Percentiles rank a stretch among this genome's conserved stretches.
Evolutionary conservation across 2,797 vertebrate genomes (phyloP).

Genomic region (Microhierax caerulescens): DNA sequence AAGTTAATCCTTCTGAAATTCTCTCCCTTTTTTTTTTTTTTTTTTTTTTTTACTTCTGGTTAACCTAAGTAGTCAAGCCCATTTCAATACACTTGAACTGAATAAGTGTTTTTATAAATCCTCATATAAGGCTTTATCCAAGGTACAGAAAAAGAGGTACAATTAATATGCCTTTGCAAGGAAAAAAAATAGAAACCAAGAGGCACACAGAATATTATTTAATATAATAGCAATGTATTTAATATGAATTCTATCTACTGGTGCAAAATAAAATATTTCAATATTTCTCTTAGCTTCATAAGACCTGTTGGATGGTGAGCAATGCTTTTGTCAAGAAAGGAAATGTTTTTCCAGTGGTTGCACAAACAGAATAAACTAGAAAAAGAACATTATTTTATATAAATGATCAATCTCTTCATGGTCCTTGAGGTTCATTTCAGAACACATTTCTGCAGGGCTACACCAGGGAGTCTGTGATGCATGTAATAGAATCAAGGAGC

Average conservation of each 20-base stretch:
- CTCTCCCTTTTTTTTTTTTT: not conserved
- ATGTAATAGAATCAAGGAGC: conserved; percentile 67
- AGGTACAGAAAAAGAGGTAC: not conserved
- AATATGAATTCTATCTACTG: conserved; percentile 4
- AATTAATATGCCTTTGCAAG: not conserved
- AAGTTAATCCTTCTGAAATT: not conserved
- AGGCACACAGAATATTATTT: not conserved
- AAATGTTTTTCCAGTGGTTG: conserved; percentile 67
- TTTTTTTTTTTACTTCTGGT: not conserved
- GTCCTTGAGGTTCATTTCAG: conserved; percentile 62
- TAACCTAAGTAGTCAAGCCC: not conserved
- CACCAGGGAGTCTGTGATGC: conserved; percentile 61
- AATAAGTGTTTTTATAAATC: not conserved
- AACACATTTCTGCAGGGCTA: conserved; percentile 63
- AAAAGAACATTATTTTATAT: conserved; percentile 74
- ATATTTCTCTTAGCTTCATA: not conserved
- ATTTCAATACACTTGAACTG: not conserved
- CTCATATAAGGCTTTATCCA: not conserved
- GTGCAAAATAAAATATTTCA: not conserved
- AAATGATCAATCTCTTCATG: conserved; percentile 70
- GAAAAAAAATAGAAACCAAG: not conserved
- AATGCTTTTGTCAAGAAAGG: conserved; percentile 52
- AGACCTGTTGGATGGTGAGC: not conserved
- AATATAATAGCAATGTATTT: conserved; percentile 7
- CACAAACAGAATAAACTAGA: conserved; percentile 73